Evolutionary conservation across 2,113 vertebrate genomes (phyloP), one percentile per base, ranked within the genome.

Genomic region (Psilopogon haemacephalus): DNA sequence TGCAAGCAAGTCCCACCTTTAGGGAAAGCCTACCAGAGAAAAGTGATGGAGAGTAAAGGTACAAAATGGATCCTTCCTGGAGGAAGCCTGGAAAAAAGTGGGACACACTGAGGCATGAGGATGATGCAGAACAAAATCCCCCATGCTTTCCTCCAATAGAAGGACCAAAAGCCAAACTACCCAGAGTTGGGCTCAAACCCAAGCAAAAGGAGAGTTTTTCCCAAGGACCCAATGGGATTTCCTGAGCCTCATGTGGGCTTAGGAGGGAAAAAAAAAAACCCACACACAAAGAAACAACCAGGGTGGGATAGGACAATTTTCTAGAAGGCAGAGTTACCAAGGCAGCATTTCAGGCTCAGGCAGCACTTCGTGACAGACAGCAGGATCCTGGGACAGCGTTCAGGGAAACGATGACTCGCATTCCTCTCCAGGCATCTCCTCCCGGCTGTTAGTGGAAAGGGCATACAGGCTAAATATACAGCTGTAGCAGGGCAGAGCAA

Each of bases 391-490:
- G 84, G 89, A 78, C 0, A 0, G 62, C 81, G 35, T 56, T 74
- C 81, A 46, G 81, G 74, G 73, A 71, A 90, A 74, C 1, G 48
- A 90, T 74, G 77, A 84, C 58, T 79, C 6, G 6, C 81, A 87
- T 94, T 95, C 91, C 84, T 72, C 86, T 17, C 80, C 37, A 83
- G 89, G 69, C 80, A 84, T 88, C 76, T 84, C 84, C 79, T 86
- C 73, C 91, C 2, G 5, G 63, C 91, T 94, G 58, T 75, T 81
- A 92, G 1, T 90, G 89, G 58, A 89, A 95, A 95, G 87, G 95
- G 70, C 89, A 82, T 30, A 54, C 3, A 78, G 81, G 89, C 95
- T 96, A 96, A 95, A 96, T 92, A 92, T 90, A 90, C 70, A 86
- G 73, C 91, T 42, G 67, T 32, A 89, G 62, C 35, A 38, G 89